phyloP scores from a whole-genome alignment of 2,113 vertebrate species.

The Strix uralensis region DNA sequence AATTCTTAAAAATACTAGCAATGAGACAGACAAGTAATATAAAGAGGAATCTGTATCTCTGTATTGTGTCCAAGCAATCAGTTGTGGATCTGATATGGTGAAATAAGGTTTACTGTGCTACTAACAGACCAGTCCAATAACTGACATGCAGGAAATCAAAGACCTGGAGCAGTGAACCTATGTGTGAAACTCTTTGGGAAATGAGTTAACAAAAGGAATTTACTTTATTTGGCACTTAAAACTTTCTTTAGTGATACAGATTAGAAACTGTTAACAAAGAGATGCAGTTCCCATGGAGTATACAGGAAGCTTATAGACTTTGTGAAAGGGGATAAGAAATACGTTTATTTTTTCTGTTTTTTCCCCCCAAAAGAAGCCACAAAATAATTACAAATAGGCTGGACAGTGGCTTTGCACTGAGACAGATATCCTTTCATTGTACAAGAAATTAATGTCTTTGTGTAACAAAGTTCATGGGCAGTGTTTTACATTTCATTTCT shows the following conservation, averaged over 20 bases:
- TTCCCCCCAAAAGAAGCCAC: neutral
- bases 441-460: neutral
- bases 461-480: neutral
- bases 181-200: neutral
- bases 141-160: neutral
- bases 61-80: neutral
- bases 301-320: neutral
- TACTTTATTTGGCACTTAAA: neutral
- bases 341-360: fast-evolving
- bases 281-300: neutral
- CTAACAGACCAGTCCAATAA: neutral
- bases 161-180: neutral
- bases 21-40: neutral
- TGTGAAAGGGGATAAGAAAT: neutral
- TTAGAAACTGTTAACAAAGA: neutral
- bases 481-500: neutral
- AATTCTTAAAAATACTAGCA: neutral
- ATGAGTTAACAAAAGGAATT: neutral
- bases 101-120: neutral
- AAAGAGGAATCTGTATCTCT: neutral
- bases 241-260: neutral
- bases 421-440: neutral
- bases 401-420: neutral
- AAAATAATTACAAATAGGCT: neutral
- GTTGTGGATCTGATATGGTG: neutral